A percentile compares a stretch with the other conserved stretches of the same genome.
These are phyloP conservation scores for Lucilia sericata DNA, from an alignment of 1,140 invertebrate genomes.

Conservation along the genomic window DNA sequence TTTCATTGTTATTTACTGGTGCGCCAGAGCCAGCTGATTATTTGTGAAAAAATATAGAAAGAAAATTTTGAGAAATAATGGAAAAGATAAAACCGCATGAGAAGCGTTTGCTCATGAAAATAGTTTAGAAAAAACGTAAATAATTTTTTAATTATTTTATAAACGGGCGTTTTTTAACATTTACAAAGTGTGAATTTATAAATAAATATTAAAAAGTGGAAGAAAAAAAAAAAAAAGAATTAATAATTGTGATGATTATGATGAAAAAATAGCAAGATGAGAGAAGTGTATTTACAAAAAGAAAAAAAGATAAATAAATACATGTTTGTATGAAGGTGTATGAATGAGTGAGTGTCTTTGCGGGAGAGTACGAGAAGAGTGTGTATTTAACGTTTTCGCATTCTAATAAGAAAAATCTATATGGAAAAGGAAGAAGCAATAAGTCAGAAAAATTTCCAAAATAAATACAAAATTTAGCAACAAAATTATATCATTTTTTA, in stretches of 20 bases:
- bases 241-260: slow-evolving; percentile 5
- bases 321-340: not conserved
- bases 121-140: not conserved
- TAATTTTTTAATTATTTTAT: not conserved
- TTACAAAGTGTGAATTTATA: slow-evolving; percentile 12
- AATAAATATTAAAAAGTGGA: not conserved
- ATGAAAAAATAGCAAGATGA: not conserved
- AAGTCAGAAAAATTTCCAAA: not conserved
- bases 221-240: not conserved
- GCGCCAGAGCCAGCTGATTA: slow-evolving; percentile 16
- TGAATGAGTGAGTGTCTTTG: not conserved
- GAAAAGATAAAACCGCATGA: not conserved
- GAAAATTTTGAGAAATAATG: not conserved
- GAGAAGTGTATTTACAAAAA: no score
- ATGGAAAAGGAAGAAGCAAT: not conserved
- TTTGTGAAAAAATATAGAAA: not conserved
- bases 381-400: not conserved
- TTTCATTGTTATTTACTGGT: not conserved
- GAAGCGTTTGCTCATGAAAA: not conserved
- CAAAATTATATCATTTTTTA: not conserved
- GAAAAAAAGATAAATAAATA: not conserved
- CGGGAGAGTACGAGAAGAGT: not conserved
- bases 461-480: not conserved
- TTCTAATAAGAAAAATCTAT: slow-evolving; percentile 25
- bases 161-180: not conserved